These are phyloP conservation scores for Rhyacophila brunnea DNA, from an alignment of 1,140 invertebrate genomes.

Conservation along the genomic window DNA sequence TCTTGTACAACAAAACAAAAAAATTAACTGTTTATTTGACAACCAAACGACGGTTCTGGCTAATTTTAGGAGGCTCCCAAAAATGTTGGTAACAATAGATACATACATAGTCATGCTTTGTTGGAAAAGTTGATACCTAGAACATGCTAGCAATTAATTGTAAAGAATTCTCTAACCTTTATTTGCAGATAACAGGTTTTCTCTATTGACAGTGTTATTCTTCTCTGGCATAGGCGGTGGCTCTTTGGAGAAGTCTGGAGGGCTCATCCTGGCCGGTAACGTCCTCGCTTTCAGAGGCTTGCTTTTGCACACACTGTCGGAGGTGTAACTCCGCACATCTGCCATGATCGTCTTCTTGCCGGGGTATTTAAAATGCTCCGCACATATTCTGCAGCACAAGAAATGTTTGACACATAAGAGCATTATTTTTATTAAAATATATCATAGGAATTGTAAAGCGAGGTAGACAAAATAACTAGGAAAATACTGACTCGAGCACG, in stretches of 20 bases:
- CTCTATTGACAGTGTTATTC: constrained; percentile 54
- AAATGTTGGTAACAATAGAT: too few species aligned
- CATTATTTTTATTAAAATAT: too few species aligned
- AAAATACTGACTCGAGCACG: constrained; percentile 70
- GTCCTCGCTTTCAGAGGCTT: constrained; percentile 61
- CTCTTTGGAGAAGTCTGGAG: constrained; percentile 59
- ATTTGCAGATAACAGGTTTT: constrained; percentile 45
- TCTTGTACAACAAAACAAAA: too few species aligned
- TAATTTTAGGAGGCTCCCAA: too few species aligned
- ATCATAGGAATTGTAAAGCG: too few species aligned
- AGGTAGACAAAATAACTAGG: neutral
- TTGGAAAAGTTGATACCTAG: too few species aligned
- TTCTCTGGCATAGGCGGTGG: constrained; percentile 51
- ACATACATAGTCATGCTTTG: too few species aligned
- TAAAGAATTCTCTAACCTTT: constrained; percentile 28
- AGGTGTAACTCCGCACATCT: constrained; percentile 43
- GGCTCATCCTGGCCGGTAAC: constrained; percentile 75
- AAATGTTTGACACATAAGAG: neutral
- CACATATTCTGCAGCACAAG: constrained; percentile 64
- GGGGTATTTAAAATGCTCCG: constrained; percentile 86
- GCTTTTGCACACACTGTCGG: constrained; percentile 52
- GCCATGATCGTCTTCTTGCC: constrained; percentile 73
- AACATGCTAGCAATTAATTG: too few species aligned
- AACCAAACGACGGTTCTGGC: too few species aligned
- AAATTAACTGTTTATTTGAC: too few species aligned